These are phyloP conservation scores for Sinhomidia bicolor DNA, from an alignment of 2,888 invertebrate species.

Conservation along the genomic window DNA sequence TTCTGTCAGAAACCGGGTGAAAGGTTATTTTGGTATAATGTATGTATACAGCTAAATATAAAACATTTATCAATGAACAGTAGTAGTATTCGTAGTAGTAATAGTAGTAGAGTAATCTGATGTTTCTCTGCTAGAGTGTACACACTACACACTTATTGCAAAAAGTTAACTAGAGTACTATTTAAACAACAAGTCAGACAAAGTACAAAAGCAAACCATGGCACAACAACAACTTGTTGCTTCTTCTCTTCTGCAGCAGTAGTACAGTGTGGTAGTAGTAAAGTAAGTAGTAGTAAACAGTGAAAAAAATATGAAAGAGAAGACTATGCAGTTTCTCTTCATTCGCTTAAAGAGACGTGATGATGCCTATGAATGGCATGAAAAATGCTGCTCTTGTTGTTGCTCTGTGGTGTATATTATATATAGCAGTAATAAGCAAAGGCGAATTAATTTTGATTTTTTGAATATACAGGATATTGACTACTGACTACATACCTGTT, in stretches of 20 bases:
- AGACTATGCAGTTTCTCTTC: neutral
- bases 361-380: conserved; percentile 39
- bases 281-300: neutral
- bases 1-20: conserved; percentile 67
- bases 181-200: neutral
- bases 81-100: neutral
- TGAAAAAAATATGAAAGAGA: neutral
- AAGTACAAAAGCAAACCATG: neutral
- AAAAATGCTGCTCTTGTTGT: conserved; percentile 9
- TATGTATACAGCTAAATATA: neutral
- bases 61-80: conserved; percentile 34
- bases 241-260: neutral
- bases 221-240: conserved; percentile 36
- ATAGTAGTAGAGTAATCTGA: too few species aligned
- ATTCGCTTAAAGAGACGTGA: neutral
- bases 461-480: neutral
- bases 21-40: conserved; percentile 47
- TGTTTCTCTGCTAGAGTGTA: too few species aligned
- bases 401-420: too few species aligned
- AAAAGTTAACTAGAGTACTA: conserved; percentile 20
- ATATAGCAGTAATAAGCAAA: conserved; percentile 4
- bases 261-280: conserved; percentile 4
- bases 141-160: conserved; percentile 8
- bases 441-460: neutral
- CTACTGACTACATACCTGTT: neutral